phyloP scores from a whole-genome alignment of 1,140 invertebrate species.

The Theocolax elegans region DNA sequence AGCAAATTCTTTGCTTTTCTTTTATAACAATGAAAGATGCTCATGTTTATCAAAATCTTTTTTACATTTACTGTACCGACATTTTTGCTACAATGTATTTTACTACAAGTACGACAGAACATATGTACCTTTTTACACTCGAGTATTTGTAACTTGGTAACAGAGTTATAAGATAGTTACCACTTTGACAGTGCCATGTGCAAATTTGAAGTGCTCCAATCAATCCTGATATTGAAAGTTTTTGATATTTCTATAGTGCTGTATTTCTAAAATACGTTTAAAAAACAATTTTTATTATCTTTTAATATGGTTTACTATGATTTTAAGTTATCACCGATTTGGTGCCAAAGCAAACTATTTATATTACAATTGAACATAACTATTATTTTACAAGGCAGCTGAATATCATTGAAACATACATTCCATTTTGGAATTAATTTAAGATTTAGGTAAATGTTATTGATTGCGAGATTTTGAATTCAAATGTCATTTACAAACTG shows the following conservation, averaged over 20 bases:
- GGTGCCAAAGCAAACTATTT: conserved; percentile 19
- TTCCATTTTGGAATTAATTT: conserved; percentile 30
- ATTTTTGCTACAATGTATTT: conserved; percentile 41
- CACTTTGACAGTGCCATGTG: conserved; percentile 33
- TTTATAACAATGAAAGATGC: no score
- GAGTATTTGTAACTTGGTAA: conserved; percentile 33
- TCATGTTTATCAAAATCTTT: conserved; percentile 33
- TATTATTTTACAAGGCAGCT: background rate
- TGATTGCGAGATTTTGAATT: conserved; percentile 3
- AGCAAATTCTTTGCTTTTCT: no score
- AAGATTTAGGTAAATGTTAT: conserved; percentile 13
- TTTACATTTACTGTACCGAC: conserved; percentile 39
- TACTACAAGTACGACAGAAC: conserved; percentile 25
- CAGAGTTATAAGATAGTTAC: conserved; percentile 13
- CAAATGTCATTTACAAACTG: conserved; percentile 12
- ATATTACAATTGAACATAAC: conserved; percentile 6
- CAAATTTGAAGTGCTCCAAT: conserved; percentile 24
- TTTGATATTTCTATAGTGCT: conserved; percentile 6
- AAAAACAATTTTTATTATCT: background rate
- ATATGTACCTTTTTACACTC: conserved; percentile 32
- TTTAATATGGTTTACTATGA: background rate
- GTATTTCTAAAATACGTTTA: conserved; percentile 5
- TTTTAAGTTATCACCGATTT: conserved; percentile 7
- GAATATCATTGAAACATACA: conserved; percentile 6
- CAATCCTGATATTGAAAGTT: background rate